Evolutionary conservation across 2,888 invertebrate genomes (phyloP).

Genomic region (Malachius bipustulatus): DNA sequence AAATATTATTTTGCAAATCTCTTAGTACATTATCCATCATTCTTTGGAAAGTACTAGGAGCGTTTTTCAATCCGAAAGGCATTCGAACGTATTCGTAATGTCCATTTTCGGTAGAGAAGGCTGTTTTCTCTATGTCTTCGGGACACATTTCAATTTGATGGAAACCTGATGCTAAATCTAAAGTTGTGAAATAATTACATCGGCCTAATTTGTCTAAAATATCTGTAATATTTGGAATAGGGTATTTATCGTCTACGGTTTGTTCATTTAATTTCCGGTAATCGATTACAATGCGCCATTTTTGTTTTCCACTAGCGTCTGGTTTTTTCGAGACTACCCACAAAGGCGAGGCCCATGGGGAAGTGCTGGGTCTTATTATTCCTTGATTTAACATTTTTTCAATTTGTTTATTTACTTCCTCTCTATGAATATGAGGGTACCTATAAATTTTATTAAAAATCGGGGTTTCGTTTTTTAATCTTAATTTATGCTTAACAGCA

Average conservation of each 20-base stretch:
- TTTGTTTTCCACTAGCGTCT: background rate
- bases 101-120: background rate
- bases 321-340: background rate
- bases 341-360: background rate
- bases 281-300: background rate
- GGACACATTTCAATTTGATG: conserved; percentile 2
- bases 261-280: background rate
- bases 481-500: background rate
- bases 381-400: background rate
- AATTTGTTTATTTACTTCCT: background rate
- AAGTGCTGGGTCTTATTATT: background rate
- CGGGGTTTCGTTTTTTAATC: background rate
- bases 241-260: too few relatives aligned
- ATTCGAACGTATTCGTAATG: background rate
- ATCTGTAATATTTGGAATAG: background rate
- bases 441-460: background rate
- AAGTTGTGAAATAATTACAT: background rate
- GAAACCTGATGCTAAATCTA: background rate
- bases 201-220: conserved; percentile 1
- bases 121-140: conserved; percentile 1
- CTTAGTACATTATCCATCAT: too few relatives aligned
- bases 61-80: background rate
- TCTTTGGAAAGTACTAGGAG: too few relatives aligned
- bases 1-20: background rate
- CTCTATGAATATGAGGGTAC: background rate